These are phyloP conservation scores for Hydractinia echinata DNA, from an alignment of 30 jellyfish, hydroid and myxozoan species.

Conservation along the genomic window DNA sequence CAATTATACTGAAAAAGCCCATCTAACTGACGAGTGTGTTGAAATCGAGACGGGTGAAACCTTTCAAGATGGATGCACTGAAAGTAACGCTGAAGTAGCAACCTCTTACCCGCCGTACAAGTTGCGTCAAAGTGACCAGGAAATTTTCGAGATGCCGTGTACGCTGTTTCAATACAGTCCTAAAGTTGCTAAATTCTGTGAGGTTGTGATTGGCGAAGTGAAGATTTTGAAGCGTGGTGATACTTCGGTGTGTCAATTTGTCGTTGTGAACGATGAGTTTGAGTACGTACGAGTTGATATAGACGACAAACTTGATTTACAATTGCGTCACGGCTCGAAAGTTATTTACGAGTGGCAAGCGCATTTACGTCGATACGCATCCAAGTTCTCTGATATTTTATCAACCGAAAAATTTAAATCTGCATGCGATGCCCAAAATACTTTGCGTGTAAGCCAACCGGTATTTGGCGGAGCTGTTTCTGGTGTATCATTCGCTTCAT, in stretches of 20 bases:
- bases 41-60: background rate
- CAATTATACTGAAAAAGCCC: background rate
- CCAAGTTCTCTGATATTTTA: constrained; percentile 4
- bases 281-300: background rate
- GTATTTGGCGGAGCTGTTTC: constrained; percentile 46
- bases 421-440: background rate
- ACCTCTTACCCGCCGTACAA: too few species aligned
- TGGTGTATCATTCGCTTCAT: constrained; percentile 52
- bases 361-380: background rate
- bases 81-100: background rate
- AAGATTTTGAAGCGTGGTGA: background rate
- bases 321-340: constrained; percentile 23
- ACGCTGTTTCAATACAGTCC: background rate
- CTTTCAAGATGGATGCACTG: background rate
- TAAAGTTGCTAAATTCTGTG: background rate
- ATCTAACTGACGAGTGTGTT: background rate
- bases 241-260: background rate
- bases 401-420: constrained; percentile 12
- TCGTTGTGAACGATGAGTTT: background rate
- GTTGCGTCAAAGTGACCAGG: background rate
- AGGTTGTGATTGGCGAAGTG: background rate
- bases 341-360: background rate
- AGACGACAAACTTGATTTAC: background rate
- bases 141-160: background rate
- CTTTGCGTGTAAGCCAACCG: background rate